These are phyloP conservation scores for Microctenopoma stevenorrisi DNA, from an alignment of 2,797 vertebrate genomes.

Conservation along the genomic window DNA sequence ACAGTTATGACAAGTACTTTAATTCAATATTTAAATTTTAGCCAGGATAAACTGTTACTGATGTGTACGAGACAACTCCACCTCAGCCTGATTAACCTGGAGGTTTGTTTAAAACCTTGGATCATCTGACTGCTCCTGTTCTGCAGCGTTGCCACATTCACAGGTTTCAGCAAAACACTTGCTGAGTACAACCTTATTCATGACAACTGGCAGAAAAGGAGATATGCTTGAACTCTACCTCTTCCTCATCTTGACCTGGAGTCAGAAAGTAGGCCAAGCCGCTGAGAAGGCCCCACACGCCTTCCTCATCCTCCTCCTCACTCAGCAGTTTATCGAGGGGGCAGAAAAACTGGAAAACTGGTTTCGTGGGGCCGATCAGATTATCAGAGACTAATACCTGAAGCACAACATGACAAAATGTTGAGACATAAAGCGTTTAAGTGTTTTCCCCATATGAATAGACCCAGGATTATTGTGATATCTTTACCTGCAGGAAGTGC, in stretches of 20 bases:
- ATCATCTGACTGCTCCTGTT: background rate
- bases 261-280: slow-evolving; percentile 81
- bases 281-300: slow-evolving; percentile 81
- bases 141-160: background rate
- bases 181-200: background rate
- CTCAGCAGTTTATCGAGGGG: slow-evolving; percentile 79
- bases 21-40: no score
- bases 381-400: slow-evolving; percentile 79
- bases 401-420: background rate
- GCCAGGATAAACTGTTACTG: no score
- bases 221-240: slow-evolving; percentile 60
- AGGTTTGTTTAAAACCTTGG: background rate
- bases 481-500: slow-evolving; percentile 78
- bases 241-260: slow-evolving; percentile 80
- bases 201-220: background rate
- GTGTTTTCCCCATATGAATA: background rate
- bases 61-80: background rate
- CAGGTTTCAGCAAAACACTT: background rate
- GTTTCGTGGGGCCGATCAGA: slow-evolving; percentile 71
- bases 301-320: slow-evolving; percentile 72
- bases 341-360: slow-evolving; percentile 84
- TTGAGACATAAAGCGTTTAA: background rate
- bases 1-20: no score
- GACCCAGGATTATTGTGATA: background rate
- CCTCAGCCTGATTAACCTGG: background rate